phyloP scores from a whole-genome alignment of 2,113 vertebrate genomes.

The Notechis scutatus region DNA sequence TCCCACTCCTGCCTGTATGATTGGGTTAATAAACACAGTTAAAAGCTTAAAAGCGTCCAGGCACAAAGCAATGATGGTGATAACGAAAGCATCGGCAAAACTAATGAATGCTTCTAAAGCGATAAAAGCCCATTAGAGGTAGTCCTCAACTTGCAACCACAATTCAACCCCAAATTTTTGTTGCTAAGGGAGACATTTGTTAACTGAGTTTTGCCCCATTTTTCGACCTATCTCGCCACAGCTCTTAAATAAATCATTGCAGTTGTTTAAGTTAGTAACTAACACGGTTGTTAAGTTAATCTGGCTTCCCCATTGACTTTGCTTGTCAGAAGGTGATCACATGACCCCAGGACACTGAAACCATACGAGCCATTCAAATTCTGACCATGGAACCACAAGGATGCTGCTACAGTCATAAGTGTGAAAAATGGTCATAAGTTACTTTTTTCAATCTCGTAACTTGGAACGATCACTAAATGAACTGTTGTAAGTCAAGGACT shows the following conservation, averaged over 20 bases:
- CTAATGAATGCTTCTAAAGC: neutral
- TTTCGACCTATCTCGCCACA: neutral
- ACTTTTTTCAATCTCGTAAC: too few species aligned
- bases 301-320: neutral
- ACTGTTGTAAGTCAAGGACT: neutral
- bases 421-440: neutral
- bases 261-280: neutral
- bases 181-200: neutral
- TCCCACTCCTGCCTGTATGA: neutral
- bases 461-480: too few species aligned
- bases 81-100: neutral
- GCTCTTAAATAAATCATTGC: neutral
- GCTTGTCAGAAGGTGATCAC: neutral
- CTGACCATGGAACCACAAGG: neutral
- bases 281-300: neutral
- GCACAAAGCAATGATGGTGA: neutral
- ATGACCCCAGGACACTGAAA: neutral
- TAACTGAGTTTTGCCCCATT: neutral
- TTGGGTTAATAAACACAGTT: neutral
- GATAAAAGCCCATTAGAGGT: neutral
- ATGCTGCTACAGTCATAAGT: neutral
- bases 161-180: neutral
- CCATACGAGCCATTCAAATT: neutral
- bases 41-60: neutral
- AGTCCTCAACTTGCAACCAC: neutral